Percentiles rank a stretch among this genome's conserved stretches.
Conservation (phyloP, 1,140 invertebrate genomes). For the Meloidogyne floridensis region DNA sequence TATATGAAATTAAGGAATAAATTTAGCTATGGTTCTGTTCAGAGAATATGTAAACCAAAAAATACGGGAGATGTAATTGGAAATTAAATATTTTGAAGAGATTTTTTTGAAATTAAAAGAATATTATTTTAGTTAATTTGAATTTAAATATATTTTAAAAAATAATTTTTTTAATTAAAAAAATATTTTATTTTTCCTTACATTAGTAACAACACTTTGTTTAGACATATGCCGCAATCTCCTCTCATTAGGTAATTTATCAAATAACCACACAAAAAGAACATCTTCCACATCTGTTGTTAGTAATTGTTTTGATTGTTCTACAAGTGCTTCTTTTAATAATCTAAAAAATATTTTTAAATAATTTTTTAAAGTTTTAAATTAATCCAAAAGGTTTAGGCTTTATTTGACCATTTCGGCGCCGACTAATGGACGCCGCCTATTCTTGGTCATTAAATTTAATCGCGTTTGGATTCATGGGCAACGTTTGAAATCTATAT, state of each 20-base stretch:
- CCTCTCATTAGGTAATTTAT: conserved; percentile 22
- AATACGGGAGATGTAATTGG: too few species aligned
- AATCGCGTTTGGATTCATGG: too few species aligned
- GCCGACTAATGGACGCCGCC: too few species aligned
- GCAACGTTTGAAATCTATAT: too few species aligned
- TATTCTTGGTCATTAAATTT: too few species aligned
- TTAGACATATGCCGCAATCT: conserved; percentile 12
- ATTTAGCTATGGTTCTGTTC: too few species aligned
- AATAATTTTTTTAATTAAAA: too few species aligned
- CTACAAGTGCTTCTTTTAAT: neutral
- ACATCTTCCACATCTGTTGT: conserved; percentile 2
- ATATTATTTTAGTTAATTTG: neutral
- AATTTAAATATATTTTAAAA: too few species aligned
- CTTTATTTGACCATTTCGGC: too few species aligned
- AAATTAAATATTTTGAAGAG: too few species aligned
- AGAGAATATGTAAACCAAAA: too few species aligned
- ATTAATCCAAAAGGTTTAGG: neutral
- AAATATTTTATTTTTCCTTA: neutral
- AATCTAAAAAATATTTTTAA: neutral
- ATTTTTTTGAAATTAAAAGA: neutral
- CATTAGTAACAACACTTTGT: conserved; percentile 5
- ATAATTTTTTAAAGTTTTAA: neutral
- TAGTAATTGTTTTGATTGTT: conserved; percentile 2
- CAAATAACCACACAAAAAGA: conserved; percentile 11
- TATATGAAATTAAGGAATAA: too few species aligned